Evolutionary conservation across 2,888 invertebrate species (phyloP), one percentile per base, ranked within the genome.

Genomic region (Diloba caeruleocephala): DNA sequence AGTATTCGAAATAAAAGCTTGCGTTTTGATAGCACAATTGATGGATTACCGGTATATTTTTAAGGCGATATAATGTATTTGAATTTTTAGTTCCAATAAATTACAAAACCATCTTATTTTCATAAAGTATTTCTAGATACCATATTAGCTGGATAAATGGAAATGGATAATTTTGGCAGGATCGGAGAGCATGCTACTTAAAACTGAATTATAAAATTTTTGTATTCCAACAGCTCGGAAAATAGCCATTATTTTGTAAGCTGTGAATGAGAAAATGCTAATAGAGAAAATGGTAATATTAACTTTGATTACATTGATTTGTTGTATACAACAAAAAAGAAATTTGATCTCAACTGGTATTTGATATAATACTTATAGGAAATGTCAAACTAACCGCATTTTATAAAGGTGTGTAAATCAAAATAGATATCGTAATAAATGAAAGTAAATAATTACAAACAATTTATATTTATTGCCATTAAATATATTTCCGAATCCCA

Each of bases 1-100:
- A 57, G 65, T 61, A 68, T 58, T 56, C 32, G 37, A 41, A 52
- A 41, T 65, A 29, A 45, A 59, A 53, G 54, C 58, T 53, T 32
- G 52, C 34, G 52, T 54, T 63, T 46, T 43, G 42, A 48, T 23
- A 14, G 19, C 7, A 31, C 3, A 39, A 31, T 60, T 56, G 64
- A 48, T 44, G 38, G 25, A 36, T 39, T 29, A 1, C 14, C 7
- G 2, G 6, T n/a, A 7, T 33, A 3, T 10, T 6, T 10, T 10
- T 2, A 3, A 3, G 7, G 3, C 4, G 31, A 31, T 3, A 10
- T 3, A 7, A 5, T 15, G n/a, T 17, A n/a, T 33, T 17, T 33
- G 13, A 19, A 33, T 33, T 32, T 32, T 9, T 1, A n/a, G 1
- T 17, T 32, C 8, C 17, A n/a, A 17, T 9, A 32, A 31, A 31